phyloP scores from a whole-genome alignment of 1,140 invertebrate species.

The Amyelois transitella region DNA sequence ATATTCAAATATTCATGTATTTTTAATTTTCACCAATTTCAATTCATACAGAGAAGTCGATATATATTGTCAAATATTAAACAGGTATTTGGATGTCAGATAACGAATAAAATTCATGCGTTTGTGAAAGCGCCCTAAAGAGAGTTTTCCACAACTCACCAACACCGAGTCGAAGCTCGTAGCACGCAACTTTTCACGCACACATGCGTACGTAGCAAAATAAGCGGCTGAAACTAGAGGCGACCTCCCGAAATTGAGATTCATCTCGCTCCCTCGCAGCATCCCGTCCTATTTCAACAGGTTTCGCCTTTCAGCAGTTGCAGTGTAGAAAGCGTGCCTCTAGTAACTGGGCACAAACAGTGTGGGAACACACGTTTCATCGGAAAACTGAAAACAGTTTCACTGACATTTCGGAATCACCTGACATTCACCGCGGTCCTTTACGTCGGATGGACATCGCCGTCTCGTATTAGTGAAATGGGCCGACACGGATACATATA shows the following conservation, averaged over 20 bases:
- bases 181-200: constrained; percentile 66
- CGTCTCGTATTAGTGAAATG: constrained; percentile 38
- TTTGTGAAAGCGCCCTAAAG: constrained; percentile 63
- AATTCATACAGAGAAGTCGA: no score
- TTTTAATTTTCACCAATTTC: no score
- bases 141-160: constrained; percentile 71
- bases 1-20: no score
- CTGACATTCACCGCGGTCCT: constrained; percentile 54
- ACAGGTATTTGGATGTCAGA: neutral
- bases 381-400: constrained; percentile 67
- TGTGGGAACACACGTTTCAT: constrained; percentile 62
- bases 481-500: constrained; percentile 40
- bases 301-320: constrained; percentile 70
- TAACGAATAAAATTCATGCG: constrained; percentile 41
- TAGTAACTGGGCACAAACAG: constrained; percentile 70
- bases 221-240: constrained; percentile 59
- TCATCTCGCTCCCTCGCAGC: constrained; percentile 49
- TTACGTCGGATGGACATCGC: constrained; percentile 21
- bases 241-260: constrained; percentile 17
- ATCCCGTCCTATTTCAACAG: constrained; percentile 68
- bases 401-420: constrained; percentile 62
- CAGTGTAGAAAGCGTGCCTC: constrained; percentile 61
- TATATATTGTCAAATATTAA: no score
- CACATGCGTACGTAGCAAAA: constrained; percentile 57
- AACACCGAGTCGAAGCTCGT: constrained; percentile 58